Evolutionary conservation across 1,140 invertebrate species (phyloP).

Genomic region (Rhagoletis zephyria): DNA sequence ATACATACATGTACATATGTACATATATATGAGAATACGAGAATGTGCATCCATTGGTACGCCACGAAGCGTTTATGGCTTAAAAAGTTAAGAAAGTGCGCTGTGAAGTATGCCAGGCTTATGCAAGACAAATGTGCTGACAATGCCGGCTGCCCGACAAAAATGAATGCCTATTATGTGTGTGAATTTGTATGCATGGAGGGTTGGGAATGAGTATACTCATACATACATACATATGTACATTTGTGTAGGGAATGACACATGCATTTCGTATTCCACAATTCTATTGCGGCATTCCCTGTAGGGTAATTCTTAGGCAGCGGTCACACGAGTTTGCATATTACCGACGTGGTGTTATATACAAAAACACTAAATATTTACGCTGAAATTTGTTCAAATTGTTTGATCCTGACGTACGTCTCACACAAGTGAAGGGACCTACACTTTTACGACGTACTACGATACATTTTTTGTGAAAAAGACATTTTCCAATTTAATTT

Average conservation of each 20-base stretch:
- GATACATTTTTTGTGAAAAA: too few species aligned
- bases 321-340: too few species aligned
- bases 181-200: constrained; percentile 17
- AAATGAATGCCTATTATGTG: constrained; percentile 49
- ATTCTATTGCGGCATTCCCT: too few species aligned
- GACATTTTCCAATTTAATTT: too few species aligned
- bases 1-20: too few species aligned
- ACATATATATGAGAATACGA: not conserved
- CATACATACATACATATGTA: not conserved
- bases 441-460: too few species aligned
- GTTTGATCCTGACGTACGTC: too few species aligned
- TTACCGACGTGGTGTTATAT: too few species aligned
- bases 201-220: not conserved
- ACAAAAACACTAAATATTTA: too few species aligned
- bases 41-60: constrained; percentile 41
- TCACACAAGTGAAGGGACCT: too few species aligned
- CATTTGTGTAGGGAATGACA: not conserved
- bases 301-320: too few species aligned
- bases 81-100: constrained; percentile 47
- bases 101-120: constrained; percentile 49
- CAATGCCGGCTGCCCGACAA: constrained; percentile 49
- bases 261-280: not conserved
- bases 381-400: too few species aligned
- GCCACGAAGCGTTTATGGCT: constrained; percentile 42
- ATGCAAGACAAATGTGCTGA: constrained; percentile 51